Evolutionary conservation across 2,888 invertebrate species (phyloP), one percentile per base, ranked within the genome.

Genomic region (Endotricha flammealis): DNA sequence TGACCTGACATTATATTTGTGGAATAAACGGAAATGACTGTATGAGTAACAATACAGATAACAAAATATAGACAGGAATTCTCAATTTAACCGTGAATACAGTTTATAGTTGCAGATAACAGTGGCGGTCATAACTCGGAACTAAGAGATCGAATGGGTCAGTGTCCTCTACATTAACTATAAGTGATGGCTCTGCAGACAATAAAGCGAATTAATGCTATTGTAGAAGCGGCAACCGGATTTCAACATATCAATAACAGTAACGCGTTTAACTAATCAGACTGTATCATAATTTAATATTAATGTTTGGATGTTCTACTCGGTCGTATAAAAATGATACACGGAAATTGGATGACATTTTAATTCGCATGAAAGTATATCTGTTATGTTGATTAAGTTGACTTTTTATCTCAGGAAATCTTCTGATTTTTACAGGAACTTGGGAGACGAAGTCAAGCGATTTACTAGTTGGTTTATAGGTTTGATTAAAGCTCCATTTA

Each of bases 111-210:
- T 25, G 27, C 48, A 16, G 59, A 57, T 64, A 62, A 54, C 51
- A 53, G 46, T 57, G 63, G 59, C 58, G 52, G 39, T 44, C 48
- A 64, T 63, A 66, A 71, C 73, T 74, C 64, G 60, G 53, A 64
- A 61, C 59, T 57, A 48, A 53, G 54, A 58, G 60, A 66, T 64
- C 53, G 58, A 65, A 51, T 62, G 57, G 78, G 72, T 77, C 81
- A 79, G 52, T 65, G 77, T 64, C 68, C 81, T 70, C 51, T 69
- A 64, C 60, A 68, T 65, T 72, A 64, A 64, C 58, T 69, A 61
- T 58, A 64, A 64, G 60, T 59, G 66, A 72, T 61, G 59, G 62
- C 59, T 57, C 57, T 44, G 55, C 57, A 57, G 64, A 66, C 74
- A 74, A 74, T 76, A 71, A 72, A 67, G 66, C 58, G 63, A 68